Evolutionary conservation across 2,888 invertebrate species (phyloP).

Genomic region (Nowickia ferox): DNA sequence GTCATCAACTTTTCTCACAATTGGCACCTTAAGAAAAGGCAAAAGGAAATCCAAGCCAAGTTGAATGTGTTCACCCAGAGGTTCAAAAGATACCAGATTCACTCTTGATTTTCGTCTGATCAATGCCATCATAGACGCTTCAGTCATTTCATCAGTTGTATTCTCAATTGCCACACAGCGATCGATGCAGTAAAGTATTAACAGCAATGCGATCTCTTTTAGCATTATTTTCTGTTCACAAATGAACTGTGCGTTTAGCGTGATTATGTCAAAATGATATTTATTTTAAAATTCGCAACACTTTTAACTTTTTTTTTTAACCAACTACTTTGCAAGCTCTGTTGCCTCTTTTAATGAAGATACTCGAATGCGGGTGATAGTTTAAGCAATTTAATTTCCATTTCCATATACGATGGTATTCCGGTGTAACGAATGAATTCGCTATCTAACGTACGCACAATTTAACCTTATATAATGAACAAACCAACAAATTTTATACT

Average conservation of each 20-base stretch:
- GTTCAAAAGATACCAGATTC: slow-evolving; percentile 75
- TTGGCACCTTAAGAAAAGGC: slow-evolving; percentile 78
- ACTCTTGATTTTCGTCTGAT: slow-evolving; percentile 55
- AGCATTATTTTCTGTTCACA: slow-evolving; percentile 32
- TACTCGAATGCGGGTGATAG: slow-evolving; percentile 5
- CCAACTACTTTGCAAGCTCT: slow-evolving; percentile 68
- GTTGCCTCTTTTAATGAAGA: slow-evolving; percentile 36
- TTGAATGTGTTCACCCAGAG: slow-evolving; percentile 75
- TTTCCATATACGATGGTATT: background rate
- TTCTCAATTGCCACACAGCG: background rate
- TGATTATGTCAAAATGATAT: slow-evolving; percentile 23
- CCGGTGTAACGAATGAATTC: too few species aligned
- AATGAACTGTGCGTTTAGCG: slow-evolving; percentile 11
- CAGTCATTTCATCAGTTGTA: slow-evolving; percentile 9
- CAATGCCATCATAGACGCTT: background rate
- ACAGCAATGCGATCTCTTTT: background rate
- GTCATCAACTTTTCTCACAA: slow-evolving; percentile 67
- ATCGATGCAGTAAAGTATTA: background rate
- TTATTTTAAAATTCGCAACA: slow-evolving; percentile 6
- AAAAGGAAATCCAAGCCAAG: slow-evolving; percentile 77
- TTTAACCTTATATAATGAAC: too few species aligned
- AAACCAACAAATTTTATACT: too few species aligned
- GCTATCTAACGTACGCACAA: too few species aligned
- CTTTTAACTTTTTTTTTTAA: slow-evolving; percentile 39
- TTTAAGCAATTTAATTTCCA: slow-evolving; percentile 38